Conservation (phyloP, 2,888 invertebrate genomes). For the Lobophora halterata region DNA sequence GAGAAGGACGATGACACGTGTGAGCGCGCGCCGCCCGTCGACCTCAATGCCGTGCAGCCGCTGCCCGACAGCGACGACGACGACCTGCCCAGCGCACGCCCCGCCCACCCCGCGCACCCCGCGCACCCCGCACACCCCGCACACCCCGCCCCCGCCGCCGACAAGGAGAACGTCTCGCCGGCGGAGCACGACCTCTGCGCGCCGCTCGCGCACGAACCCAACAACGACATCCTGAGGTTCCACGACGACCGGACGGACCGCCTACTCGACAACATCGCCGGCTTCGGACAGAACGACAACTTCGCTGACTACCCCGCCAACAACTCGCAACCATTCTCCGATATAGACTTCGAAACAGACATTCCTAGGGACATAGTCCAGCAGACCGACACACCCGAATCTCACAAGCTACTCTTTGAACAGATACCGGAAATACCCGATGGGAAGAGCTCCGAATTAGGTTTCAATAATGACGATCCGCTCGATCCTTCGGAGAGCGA, state of each 20-base stretch:
- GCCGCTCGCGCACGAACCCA: slow-evolving; percentile 51
- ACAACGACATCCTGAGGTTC: slow-evolving; percentile 64
- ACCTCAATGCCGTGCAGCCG: slow-evolving; percentile 81
- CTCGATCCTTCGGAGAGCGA: slow-evolving; percentile 64
- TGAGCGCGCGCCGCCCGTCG: slow-evolving; percentile 70
- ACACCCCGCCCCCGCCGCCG: too few species aligned
- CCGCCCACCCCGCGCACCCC: slow-evolving; percentile 51
- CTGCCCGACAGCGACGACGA: slow-evolving; percentile 79
- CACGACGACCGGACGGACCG: slow-evolving; percentile 53
- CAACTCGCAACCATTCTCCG: slow-evolving; percentile 53
- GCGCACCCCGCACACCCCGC: slow-evolving; percentile 40
- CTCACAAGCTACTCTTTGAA: slow-evolving; percentile 73
- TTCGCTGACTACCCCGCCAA: slow-evolving; percentile 54
- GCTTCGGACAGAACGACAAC: slow-evolving; percentile 49
- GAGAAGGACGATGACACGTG: slow-evolving; percentile 80
- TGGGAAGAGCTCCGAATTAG: slow-evolving; percentile 73
- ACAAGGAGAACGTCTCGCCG: slow-evolving; percentile 61
- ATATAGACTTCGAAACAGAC: slow-evolving; percentile 61
- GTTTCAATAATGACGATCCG: slow-evolving; percentile 64
- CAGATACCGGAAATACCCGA: slow-evolving; percentile 77
- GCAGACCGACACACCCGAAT: slow-evolving; percentile 74
- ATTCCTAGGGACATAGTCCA: slow-evolving; percentile 52
- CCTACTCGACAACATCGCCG: slow-evolving; percentile 42
- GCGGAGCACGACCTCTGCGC: slow-evolving; percentile 48
- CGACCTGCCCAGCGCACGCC: slow-evolving; percentile 58